Evolutionary conservation across 2,797 vertebrate species (phyloP).

Genomic region (Arctocebus calabarensis): DNA sequence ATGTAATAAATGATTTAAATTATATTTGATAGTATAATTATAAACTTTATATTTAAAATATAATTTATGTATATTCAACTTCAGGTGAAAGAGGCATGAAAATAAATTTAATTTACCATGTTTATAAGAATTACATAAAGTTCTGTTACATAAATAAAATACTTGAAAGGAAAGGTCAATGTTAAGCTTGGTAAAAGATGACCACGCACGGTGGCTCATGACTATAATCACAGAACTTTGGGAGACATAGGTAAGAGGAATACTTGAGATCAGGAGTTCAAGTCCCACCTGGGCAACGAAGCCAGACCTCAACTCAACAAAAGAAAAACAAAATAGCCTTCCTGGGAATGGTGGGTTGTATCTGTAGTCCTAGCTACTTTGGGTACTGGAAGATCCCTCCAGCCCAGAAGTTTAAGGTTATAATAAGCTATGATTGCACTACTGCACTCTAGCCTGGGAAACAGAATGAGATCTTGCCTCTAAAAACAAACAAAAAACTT

Average conservation of each 20-base stretch:
- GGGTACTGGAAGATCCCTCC: neutral
- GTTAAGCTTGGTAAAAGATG: conserved; percentile 28
- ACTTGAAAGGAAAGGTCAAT: neutral
- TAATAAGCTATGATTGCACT: neutral
- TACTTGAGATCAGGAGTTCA: neutral
- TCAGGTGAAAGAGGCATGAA: neutral
- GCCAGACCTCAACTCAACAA: neutral
- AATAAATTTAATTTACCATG: neutral
- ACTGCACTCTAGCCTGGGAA: neutral
- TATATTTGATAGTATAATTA: neutral
- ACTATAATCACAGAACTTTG: neutral
- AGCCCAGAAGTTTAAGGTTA: neutral
- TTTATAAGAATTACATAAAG: neutral
- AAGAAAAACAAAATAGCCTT: neutral
- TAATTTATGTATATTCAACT: neutral
- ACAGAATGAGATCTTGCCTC: neutral
- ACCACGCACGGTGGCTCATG: neutral
- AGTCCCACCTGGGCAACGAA: neutral
- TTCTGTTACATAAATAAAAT: neutral
- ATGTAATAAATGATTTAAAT: neutral
- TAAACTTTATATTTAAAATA: neutral
- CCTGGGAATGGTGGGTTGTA: neutral
- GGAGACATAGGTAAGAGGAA: neutral
- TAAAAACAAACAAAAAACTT: too few species aligned
- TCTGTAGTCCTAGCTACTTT: neutral